Evolutionary conservation across 2,888 invertebrate species (phyloP).

Genomic region (Eupithecia insigniata): DNA sequence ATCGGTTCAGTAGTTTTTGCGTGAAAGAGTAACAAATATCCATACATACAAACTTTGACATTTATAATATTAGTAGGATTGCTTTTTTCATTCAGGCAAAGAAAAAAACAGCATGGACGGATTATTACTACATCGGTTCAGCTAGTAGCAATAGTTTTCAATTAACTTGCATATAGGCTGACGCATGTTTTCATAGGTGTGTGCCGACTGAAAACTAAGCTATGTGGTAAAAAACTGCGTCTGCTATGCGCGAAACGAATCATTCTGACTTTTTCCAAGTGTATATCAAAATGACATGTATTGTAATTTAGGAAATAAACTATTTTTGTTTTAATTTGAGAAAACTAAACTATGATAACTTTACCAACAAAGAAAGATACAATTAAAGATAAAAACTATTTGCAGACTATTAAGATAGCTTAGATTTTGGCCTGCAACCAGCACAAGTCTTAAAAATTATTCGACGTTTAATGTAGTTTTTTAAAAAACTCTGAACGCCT

Average conservation of each 20-base stretch:
- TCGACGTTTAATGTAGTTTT: neutral
- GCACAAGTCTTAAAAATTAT: neutral
- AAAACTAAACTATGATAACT: no score
- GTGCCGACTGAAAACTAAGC: neutral
- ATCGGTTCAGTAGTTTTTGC: no score
- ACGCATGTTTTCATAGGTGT: neutral
- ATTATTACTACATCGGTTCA: no score
- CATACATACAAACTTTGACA: no score
- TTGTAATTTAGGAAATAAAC: neutral
- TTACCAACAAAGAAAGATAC: no score
- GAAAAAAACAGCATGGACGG: no score
- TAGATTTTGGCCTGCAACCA: neutral
- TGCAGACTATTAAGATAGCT: no score
- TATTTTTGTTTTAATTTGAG: neutral
- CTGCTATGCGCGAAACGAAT: neutral
- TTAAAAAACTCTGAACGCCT: constrained; percentile 1
- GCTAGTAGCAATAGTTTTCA: neutral
- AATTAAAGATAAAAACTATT: no score
- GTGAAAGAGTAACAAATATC: no score
- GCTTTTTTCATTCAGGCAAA: no score
- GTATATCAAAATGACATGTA: neutral
- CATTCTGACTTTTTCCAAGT: neutral
- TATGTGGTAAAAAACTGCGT: neutral
- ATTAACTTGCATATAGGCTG: neutral
- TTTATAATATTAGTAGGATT: no score